Conservation (phyloP, 2,113 vertebrate species). For the Gopherus evgoodei region DNA sequence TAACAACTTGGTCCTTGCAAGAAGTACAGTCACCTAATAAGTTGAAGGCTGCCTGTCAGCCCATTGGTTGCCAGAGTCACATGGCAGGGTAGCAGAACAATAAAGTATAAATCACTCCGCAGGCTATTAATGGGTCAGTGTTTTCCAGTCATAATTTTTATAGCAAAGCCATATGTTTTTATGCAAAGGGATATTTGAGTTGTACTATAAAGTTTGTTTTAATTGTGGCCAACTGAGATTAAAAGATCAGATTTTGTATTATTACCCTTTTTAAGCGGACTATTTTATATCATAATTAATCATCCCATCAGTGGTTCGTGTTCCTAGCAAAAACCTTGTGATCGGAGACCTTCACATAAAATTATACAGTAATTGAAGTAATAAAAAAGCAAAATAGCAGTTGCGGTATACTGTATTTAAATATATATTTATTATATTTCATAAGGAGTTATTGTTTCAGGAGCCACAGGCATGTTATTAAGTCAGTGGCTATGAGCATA, state of each 20-base stretch:
- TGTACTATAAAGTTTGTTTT: conserved; percentile 87
- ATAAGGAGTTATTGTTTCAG: conserved; percentile 85
- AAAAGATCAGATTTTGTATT: conserved; percentile 79
- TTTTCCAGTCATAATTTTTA: conserved; percentile 97
- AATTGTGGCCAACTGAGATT: conserved; percentile 85
- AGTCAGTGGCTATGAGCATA: conserved; percentile 73
- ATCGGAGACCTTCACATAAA: conserved; percentile 81
- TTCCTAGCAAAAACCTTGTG: conserved; percentile 55
- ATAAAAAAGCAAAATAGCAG: conserved; percentile 80
- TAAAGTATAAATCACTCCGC: conserved; percentile 99
- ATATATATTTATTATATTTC: conserved; percentile 86
- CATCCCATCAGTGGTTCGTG: conserved; percentile 81
- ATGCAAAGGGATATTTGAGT: conserved; percentile 91
- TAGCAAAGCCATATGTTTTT: conserved; percentile 91
- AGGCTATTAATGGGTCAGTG: conserved; percentile 95
- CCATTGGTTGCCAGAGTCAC: conserved; percentile 90
- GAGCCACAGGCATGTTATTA: conserved; percentile 79
- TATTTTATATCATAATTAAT: conserved; percentile 88
- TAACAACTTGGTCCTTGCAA: conserved; percentile 94
- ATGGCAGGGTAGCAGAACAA: conserved; percentile 94
- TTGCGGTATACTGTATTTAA: conserved; percentile 82
- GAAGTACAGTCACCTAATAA: conserved; percentile 96
- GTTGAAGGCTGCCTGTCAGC: conserved; percentile 85
- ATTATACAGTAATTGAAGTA: conserved; percentile 81
- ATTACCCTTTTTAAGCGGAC: conserved; percentile 75